phyloP scores from a whole-genome alignment of 1,140 invertebrate genomes.

The Onthophagus taurus region DNA sequence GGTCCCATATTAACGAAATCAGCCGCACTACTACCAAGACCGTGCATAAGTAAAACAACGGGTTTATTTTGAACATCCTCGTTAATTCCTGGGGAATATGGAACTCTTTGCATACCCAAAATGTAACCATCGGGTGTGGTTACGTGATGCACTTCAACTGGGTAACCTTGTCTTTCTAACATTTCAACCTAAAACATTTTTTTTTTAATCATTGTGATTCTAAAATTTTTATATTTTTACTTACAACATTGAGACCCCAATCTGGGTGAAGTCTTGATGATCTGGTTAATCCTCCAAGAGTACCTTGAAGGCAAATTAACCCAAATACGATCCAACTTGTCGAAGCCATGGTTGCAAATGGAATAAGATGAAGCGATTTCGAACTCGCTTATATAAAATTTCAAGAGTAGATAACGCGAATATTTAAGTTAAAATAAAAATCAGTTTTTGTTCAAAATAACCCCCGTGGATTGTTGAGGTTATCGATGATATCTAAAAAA shows the following conservation, averaged over 20 bases:
- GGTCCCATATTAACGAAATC: constrained; percentile 50
- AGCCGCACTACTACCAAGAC: constrained; percentile 47
- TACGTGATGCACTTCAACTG: constrained; percentile 34
- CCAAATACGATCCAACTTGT: too few relatives aligned
- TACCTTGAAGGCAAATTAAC: too few relatives aligned
- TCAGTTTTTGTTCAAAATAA: too few relatives aligned
- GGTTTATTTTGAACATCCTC: constrained; percentile 20
- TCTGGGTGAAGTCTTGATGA: too few relatives aligned
- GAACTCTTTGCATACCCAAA: constrained; percentile 47
- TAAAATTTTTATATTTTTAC: not conserved
- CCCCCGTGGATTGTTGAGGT: too few relatives aligned
- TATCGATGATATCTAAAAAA: too few relatives aligned
- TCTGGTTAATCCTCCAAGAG: too few relatives aligned
- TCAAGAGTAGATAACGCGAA: too few relatives aligned
- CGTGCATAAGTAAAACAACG: constrained; percentile 54
- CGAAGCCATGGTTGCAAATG: too few relatives aligned
- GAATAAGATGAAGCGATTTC: too few relatives aligned
- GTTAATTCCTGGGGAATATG: constrained; percentile 22
- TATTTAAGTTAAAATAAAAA: too few relatives aligned
- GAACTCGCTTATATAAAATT: too few relatives aligned
- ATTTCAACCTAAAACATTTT: constrained; percentile 30
- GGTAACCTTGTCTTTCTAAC: constrained; percentile 30
- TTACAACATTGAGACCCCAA: constrained; percentile 2
- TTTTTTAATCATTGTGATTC: not conserved
- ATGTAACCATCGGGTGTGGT: constrained; percentile 51